Percentiles rank a stretch among this genome's conserved stretches.
Conservation (phyloP, 1,140 invertebrate genomes). For the Chrysopa pallens region DNA sequence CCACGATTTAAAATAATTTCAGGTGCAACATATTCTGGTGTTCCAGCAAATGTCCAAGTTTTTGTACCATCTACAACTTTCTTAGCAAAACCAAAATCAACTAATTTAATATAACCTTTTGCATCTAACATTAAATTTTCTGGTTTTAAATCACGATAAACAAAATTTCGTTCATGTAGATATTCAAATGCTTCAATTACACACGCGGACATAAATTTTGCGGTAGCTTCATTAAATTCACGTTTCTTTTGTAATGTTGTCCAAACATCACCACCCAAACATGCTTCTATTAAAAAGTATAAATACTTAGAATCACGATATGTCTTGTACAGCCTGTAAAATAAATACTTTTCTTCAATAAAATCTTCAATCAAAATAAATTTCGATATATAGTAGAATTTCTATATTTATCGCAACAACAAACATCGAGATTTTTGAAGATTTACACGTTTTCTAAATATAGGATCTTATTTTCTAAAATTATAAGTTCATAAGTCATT, state of each 20-base stretch:
- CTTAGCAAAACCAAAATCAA: slow-evolving; percentile 97
- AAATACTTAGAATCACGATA: slow-evolving; percentile 90
- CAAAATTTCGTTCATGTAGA: slow-evolving; percentile 69
- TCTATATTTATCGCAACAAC: no score
- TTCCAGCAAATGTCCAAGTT: slow-evolving; percentile 97
- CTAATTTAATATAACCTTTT: slow-evolving; percentile 81
- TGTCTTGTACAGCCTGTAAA: slow-evolving; percentile 70
- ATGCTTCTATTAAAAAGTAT: slow-evolving; percentile 93
- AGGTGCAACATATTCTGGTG: slow-evolving; percentile 79
- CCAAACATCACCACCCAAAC: slow-evolving; percentile 95
- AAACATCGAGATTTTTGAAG: no score
- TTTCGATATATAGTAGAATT: no score
- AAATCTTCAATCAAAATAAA: no score
- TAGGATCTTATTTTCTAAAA: no score
- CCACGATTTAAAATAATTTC: slow-evolving; percentile 90
- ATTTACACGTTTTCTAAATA: no score
- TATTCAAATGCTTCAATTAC: slow-evolving; percentile 85
- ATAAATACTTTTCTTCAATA: slow-evolving; percentile 8
- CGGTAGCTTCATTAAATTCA: slow-evolving; percentile 67
- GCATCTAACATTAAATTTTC: slow-evolving; percentile 82
- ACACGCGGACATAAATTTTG: slow-evolving; percentile 79
- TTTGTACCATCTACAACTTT: slow-evolving; percentile 55
- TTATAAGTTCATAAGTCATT: no score
- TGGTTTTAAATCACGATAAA: slow-evolving; percentile 89
- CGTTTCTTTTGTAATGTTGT: slow-evolving; percentile 65